Conservation (phyloP, 2,797 vertebrate species). For the Mus minutoides region DNA sequence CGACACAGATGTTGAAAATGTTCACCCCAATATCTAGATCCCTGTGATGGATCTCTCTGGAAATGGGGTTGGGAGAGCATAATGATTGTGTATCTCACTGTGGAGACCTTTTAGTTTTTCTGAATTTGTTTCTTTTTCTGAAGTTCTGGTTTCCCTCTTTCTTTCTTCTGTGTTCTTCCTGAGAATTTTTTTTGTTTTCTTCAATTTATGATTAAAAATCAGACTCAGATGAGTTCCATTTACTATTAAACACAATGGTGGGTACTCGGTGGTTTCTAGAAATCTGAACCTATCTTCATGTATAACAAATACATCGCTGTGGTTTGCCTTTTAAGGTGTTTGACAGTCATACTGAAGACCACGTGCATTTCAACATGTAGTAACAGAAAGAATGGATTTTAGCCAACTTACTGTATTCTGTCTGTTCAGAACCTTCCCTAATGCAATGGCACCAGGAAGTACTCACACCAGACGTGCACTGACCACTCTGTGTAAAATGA, state of each 20-base stretch:
- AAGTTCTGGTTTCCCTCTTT: neutral
- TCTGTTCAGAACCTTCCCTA: neutral
- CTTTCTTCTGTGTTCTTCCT: neutral
- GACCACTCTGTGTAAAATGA: neutral
- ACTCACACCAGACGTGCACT: neutral
- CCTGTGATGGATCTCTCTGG: neutral
- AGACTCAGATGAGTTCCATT: conserved; percentile 17
- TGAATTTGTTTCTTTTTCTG: conserved; percentile 2
- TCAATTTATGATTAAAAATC: neutral
- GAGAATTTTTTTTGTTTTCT: neutral
- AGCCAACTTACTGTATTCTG: neutral
- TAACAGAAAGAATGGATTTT: neutral
- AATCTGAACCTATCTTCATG: neutral
- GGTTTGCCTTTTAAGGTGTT: neutral
- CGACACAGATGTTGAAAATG: neutral
- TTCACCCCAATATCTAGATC: neutral
- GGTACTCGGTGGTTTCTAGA: neutral
- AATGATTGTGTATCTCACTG: neutral
- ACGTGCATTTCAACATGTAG: neutral
- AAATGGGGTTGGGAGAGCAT: neutral
- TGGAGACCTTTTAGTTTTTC: neutral
- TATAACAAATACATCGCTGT: neutral
- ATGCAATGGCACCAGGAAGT: neutral
- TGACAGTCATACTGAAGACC: neutral
- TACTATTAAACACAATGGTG: neutral